A percentile compares a stretch with the other conserved stretches of the same genome.
phyloP scores from a whole-genome alignment of 2,888 invertebrate genomes.

The Dinocampus coccinellae region DNA sequence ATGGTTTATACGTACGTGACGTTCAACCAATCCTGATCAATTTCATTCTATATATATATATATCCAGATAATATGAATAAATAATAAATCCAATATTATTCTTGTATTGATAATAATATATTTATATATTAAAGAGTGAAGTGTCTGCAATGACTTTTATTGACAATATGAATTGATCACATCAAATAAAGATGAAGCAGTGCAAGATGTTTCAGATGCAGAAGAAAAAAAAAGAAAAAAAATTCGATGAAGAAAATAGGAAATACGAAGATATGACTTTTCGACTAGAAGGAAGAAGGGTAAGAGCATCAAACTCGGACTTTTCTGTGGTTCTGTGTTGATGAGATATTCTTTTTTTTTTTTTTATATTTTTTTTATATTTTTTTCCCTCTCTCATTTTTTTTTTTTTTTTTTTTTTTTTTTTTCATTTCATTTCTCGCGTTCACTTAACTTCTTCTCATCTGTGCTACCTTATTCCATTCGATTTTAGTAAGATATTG shows the following conservation, averaged over 20 bases:
- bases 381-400: slow-evolving; percentile 14
- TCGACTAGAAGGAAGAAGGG: slow-evolving; percentile 16
- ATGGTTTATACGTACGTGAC: not conserved
- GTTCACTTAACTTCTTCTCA: not conserved
- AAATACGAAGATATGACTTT: slow-evolving; percentile 25
- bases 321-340: slow-evolving; percentile 35
- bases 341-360: slow-evolving; percentile 26
- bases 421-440: slow-evolving; percentile 19
- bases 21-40: not conserved
- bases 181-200: not conserved
- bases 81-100: not conserved
- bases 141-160: not conserved
- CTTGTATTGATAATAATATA: not conserved
- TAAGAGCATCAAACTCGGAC: slow-evolving; percentile 38
- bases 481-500: slow-evolving; percentile 42
- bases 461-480: slow-evolving; percentile 34
- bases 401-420: not conserved
- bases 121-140: not conserved
- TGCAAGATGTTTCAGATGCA: slow-evolving; percentile 3
- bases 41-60: not conserved
- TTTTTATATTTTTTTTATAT: not conserved
- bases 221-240: slow-evolving; percentile 3
- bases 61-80: not conserved
- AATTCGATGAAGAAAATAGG: slow-evolving; percentile 29
- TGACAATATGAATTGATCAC: not conserved